Evolutionary conservation across 1,140 invertebrate species (phyloP).

Genomic region (Drosophila serrata): DNA sequence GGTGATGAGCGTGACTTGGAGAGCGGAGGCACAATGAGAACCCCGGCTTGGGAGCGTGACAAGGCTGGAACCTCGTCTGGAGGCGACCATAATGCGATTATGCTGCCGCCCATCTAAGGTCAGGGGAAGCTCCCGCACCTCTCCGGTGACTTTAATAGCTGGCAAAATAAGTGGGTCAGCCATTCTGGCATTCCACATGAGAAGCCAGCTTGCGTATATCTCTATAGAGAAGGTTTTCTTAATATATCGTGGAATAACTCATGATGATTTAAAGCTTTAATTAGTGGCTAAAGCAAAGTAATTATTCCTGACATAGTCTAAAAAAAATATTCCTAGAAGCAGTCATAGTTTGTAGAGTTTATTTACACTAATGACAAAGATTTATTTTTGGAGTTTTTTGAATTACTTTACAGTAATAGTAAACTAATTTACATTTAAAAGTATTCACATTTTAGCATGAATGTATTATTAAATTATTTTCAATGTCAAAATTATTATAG

Average conservation of each 20-base stretch:
- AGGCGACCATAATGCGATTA: conserved; percentile 41
- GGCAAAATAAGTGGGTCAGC: conserved; percentile 24
- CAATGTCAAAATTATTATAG: background rate
- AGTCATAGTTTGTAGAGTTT: background rate
- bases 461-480: background rate
- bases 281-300: background rate
- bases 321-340: too few species aligned
- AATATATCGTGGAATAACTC: background rate
- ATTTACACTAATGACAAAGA: background rate
- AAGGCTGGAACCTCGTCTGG: conserved; percentile 58
- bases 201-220: conserved; percentile 6
- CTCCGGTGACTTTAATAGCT: conserved; percentile 15
- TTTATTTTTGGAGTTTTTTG: too few species aligned
- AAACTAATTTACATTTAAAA: background rate
- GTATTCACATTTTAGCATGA: background rate
- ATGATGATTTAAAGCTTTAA: background rate
- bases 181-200: conserved; percentile 2
- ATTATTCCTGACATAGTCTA: background rate
- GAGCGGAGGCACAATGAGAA: conserved; percentile 30
- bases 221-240: conserved; percentile 2
- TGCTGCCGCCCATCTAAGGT: conserved; percentile 26
- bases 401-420: too few species aligned
- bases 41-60: conserved; percentile 45
- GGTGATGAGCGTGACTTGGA: conserved; percentile 61
- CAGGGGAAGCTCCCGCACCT: conserved; percentile 31